Evolutionary conservation across 2,113 vertebrate genomes (phyloP).

Genomic region (Cepphus grylle): DNA sequence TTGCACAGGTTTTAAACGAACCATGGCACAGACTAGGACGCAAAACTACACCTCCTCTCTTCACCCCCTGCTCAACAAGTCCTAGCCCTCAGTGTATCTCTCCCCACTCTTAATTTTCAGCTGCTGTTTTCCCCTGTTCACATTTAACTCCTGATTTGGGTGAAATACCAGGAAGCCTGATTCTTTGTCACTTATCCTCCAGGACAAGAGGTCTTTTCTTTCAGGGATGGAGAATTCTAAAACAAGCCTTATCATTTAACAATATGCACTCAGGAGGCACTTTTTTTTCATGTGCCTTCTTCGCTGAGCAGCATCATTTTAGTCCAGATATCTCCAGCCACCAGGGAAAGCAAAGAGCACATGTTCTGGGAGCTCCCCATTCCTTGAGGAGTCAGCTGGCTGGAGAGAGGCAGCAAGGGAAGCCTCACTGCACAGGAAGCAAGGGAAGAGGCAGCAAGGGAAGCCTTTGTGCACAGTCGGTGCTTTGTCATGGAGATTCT

Average conservation of each 20-base stretch:
- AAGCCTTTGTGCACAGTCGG: background rate
- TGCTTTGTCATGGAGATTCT: slow-evolving; percentile 3
- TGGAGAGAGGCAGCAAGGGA: background rate
- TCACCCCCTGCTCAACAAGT: background rate
- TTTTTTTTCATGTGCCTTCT: too few relatives aligned
- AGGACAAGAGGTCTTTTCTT: background rate
- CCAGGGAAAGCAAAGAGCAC: background rate
- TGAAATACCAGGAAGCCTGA: background rate
- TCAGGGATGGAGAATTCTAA: background rate
- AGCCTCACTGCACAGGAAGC: background rate
- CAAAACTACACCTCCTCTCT: background rate
- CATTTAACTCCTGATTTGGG: background rate
- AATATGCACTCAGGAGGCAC: background rate
- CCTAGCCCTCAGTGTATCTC: background rate
- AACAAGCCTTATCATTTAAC: background rate
- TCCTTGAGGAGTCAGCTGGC: background rate
- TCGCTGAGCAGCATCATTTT: rapidly evolving
- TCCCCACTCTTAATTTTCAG: background rate
- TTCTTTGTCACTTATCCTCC: background rate
- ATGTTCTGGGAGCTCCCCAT: background rate
- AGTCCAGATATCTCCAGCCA: background rate
- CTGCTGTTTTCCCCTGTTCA: background rate
- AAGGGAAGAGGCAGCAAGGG: too few relatives aligned
- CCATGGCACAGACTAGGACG: rapidly evolving
- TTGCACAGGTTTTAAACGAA: background rate